Percentiles rank a stretch among this genome's conserved stretches.
Conservation (phyloP, 2,797 vertebrate species). For the Protonibea diacanthus region DNA sequence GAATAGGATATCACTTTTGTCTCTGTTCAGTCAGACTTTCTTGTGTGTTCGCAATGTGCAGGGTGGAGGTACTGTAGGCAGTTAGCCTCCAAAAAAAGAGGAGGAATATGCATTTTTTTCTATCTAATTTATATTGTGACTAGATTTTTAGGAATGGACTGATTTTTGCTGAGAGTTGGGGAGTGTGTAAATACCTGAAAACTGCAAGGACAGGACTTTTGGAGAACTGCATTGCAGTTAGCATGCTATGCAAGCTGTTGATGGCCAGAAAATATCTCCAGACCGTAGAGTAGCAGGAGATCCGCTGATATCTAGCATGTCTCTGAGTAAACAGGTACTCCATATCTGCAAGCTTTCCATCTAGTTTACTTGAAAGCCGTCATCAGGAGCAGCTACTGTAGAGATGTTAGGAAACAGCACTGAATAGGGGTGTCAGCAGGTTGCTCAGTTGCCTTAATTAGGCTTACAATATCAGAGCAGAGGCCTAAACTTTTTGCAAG, state of each 20-base stretch:
- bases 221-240: neutral
- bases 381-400: neutral
- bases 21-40: neutral
- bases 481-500: neutral
- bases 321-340: neutral
- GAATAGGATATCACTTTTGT: neutral
- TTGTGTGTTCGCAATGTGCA: neutral
- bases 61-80: neutral
- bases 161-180: neutral
- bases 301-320: neutral
- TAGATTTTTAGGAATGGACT: neutral
- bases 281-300: neutral
- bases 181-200: neutral
- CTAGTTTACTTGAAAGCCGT: neutral
- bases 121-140: neutral
- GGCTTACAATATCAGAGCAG: neutral
- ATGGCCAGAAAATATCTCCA: neutral
- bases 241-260: neutral
- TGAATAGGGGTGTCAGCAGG: neutral
- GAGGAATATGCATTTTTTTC: neutral
- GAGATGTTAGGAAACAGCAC: slow-evolving; percentile 3
- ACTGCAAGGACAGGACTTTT: neutral
- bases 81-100: neutral
- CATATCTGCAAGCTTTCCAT: neutral
- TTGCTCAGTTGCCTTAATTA: neutral